These are phyloP conservation scores for Nephila pilipes DNA, from an alignment of 1,140 invertebrate genomes.

Conservation along the genomic window DNA sequence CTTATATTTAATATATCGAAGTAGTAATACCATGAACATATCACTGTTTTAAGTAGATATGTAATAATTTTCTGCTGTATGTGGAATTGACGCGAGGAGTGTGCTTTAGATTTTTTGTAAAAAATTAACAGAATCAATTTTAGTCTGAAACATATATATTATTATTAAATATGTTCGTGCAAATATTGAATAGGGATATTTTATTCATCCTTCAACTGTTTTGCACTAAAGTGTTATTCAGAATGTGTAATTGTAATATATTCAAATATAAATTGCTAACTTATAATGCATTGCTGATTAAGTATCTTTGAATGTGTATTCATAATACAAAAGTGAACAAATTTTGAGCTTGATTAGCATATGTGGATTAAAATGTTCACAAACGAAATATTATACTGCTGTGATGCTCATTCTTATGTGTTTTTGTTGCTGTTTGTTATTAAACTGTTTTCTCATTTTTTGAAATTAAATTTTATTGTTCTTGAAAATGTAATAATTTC, in stretches of 20 bases:
- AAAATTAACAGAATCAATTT: too few species aligned
- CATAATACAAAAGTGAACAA: background rate
- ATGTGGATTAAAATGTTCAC: background rate
- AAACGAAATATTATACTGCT: conserved; percentile 1
- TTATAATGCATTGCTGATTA: background rate
- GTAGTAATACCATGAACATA: too few species aligned
- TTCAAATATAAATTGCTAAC: background rate
- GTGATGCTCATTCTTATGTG: background rate
- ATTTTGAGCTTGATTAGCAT: conserved; percentile 17
- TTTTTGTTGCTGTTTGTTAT: background rate
- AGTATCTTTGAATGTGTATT: background rate
- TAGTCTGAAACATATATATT: too few species aligned
- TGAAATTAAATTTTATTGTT: conserved; percentile 22
- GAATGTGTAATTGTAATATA: background rate
- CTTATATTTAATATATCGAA: too few species aligned
- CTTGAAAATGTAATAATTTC: too few species aligned
- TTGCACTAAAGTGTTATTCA: background rate
- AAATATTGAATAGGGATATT: background rate
- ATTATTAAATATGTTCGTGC: background rate
- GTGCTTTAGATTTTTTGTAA: too few species aligned
- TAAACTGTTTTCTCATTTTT: background rate
- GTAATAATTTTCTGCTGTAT: too few species aligned
- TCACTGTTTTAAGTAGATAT: too few species aligned
- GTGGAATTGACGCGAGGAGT: too few species aligned
- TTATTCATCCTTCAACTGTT: background rate